Percentiles rank a stretch among this genome's conserved stretches.
phyloP scores from a whole-genome alignment of 1,140 invertebrate genomes.

The Drosophila mauritiana region DNA sequence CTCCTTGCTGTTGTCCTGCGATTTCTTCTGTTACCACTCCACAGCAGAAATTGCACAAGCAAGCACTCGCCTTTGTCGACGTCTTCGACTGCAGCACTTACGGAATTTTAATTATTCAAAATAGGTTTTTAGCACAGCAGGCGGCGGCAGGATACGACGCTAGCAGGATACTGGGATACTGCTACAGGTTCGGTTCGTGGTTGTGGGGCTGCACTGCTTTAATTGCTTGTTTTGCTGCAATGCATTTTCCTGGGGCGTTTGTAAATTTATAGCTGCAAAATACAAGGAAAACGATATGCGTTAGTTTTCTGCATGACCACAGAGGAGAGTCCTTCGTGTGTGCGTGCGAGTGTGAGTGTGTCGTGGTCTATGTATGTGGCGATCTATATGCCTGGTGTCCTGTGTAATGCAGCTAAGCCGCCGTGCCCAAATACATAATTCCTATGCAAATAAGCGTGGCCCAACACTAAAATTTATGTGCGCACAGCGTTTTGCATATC shows the following conservation, averaged over 20 bases:
- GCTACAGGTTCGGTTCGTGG: constrained; percentile 13
- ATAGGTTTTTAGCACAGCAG: constrained; percentile 75
- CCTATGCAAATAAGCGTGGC: constrained; percentile 80
- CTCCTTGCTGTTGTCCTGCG: constrained; percentile 2
- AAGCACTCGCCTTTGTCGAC: constrained; percentile 18
- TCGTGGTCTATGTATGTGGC: constrained; percentile 16
- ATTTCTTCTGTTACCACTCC: neutral
- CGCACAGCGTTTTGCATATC: constrained; percentile 76
- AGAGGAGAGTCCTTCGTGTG: constrained; percentile 41
- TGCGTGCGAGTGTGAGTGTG: constrained; percentile 1
- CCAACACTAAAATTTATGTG: constrained; percentile 75
- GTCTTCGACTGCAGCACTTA: constrained; percentile 70
- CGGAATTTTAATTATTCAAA: constrained; percentile 81
- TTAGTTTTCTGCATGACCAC: constrained; percentile 76
- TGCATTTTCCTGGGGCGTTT: constrained; percentile 76
- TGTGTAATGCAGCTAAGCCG: constrained; percentile 78
- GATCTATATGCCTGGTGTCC: constrained; percentile 46
- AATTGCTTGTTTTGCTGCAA: constrained; percentile 82
- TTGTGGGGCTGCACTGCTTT: constrained; percentile 47
- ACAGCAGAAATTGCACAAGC: constrained; percentile 2
- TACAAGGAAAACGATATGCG: constrained; percentile 78
- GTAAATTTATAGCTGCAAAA: constrained; percentile 80
- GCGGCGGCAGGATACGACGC: constrained; percentile 19
- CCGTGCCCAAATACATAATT: constrained; percentile 81
- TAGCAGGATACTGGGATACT: neutral